Evolutionary conservation across 2,888 invertebrate genomes (phyloP).

Genomic region (Diabrotica balteata): DNA sequence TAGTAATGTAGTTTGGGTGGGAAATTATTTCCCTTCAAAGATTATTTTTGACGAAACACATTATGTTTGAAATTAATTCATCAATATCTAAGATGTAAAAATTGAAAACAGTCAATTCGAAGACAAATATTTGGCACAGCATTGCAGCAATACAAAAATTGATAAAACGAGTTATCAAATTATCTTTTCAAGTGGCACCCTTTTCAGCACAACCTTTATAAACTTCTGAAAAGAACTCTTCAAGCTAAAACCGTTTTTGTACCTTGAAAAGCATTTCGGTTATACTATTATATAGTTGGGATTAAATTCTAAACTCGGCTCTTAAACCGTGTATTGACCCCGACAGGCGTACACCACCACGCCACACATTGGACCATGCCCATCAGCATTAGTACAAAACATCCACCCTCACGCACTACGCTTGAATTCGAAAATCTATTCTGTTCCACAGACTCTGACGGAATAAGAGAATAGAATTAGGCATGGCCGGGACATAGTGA

Average conservation of each 20-base stretch:
- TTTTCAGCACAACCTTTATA: background rate
- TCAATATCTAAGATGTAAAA: too few relatives aligned
- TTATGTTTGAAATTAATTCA: too few relatives aligned
- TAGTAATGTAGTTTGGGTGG: too few relatives aligned
- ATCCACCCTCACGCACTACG: conserved; percentile 5
- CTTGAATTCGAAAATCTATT: background rate
- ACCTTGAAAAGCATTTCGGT: background rate
- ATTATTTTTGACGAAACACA: too few relatives aligned
- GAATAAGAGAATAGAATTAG: too few relatives aligned
- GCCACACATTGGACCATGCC: conserved; percentile 6
- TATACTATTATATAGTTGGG: background rate
- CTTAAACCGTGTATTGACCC: conserved; percentile 9
- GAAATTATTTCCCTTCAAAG: too few relatives aligned
- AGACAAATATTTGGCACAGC: too few relatives aligned
- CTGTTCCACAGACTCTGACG: background rate
- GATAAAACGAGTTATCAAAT: too few relatives aligned
- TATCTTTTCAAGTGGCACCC: too few relatives aligned
- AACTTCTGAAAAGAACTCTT: background rate
- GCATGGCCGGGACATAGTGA: too few relatives aligned
- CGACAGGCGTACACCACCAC: background rate
- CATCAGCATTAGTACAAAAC: conserved; percentile 8
- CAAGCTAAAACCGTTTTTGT: conserved; percentile 2
- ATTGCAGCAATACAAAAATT: too few relatives aligned
- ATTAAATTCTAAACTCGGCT: background rate
- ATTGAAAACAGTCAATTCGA: too few relatives aligned